These are phyloP conservation scores for Lordiphosa fenestrarum DNA, from an alignment of 2,888 invertebrate species.

Conservation along the genomic window DNA sequence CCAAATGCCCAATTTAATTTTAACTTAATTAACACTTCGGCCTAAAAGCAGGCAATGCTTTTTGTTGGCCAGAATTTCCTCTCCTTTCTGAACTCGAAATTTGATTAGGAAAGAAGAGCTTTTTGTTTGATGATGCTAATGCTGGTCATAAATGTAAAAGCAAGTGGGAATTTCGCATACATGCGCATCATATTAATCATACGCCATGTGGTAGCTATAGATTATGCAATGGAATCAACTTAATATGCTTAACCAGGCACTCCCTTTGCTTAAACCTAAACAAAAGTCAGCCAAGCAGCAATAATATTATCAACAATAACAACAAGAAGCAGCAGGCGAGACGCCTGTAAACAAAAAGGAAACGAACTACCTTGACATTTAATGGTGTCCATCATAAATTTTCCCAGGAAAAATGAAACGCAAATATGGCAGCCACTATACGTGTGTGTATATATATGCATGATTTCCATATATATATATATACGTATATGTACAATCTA, in stretches of 20 bases:
- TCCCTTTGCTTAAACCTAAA: no score
- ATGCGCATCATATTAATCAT: neutral
- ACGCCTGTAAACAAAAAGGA: constrained; percentile 10
- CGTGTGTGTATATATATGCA: constrained; percentile 1
- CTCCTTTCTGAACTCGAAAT: neutral
- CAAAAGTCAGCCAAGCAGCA: no score
- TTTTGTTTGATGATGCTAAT: neutral
- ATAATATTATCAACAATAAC: constrained; percentile 21
- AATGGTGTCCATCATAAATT: constrained; percentile 23
- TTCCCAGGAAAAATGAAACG: constrained; percentile 29
- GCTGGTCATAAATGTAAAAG: neutral
- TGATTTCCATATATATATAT: constrained; percentile 24
- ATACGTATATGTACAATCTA: constrained; percentile 8
- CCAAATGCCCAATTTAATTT: constrained; percentile 32
- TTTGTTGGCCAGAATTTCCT: neutral
- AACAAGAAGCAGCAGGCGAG: constrained; percentile 41
- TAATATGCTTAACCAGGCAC: no score
- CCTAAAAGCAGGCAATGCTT: neutral
- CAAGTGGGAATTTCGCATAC: neutral
- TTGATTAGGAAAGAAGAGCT: constrained; percentile 12
- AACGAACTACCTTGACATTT: constrained; percentile 54
- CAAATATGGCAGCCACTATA: constrained; percentile 16
- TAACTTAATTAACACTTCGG: constrained; percentile 7
- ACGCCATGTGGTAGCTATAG: neutral
- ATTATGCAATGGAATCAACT: neutral